A percentile compares a stretch with the other conserved stretches of the same genome.
These are phyloP conservation scores for Pandemis heparana DNA, from an alignment of 2,888 invertebrate genomes.

Conservation along the genomic window DNA sequence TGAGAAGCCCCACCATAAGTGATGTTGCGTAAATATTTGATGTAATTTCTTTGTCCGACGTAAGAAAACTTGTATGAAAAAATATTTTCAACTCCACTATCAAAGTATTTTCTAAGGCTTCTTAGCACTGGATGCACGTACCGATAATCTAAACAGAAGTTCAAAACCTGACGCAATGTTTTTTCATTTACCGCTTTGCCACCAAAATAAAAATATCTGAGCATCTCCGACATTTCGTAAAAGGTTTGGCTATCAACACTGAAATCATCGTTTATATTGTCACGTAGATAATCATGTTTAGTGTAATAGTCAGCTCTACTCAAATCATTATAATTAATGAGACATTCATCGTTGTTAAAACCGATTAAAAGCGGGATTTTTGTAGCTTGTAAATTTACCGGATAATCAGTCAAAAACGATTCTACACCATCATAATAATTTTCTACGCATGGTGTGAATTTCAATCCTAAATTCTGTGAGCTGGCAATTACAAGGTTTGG, in stretches of 20 bases:
- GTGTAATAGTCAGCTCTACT: not conserved
- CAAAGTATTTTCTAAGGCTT: constrained; percentile 49
- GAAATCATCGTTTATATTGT: constrained; percentile 44
- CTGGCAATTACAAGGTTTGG: constrained; percentile 29
- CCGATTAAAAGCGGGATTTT: constrained; percentile 40
- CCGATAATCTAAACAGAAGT: constrained; percentile 55
- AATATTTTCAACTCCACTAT: constrained; percentile 48
- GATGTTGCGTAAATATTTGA: constrained; percentile 46
- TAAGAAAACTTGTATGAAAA: constrained; percentile 58
- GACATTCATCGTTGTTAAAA: constrained; percentile 26
- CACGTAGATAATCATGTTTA: constrained; percentile 29
- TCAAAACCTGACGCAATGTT: constrained; percentile 42
- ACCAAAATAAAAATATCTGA: constrained; percentile 54
- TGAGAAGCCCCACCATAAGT: constrained; percentile 53
- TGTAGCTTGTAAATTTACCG: constrained; percentile 13
- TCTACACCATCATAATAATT: constrained; percentile 49
- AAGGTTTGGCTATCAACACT: constrained; percentile 45
- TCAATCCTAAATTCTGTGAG: not conserved
- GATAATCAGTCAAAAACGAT: constrained; percentile 24
- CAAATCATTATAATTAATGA: not conserved
- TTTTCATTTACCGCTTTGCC: constrained; percentile 47
- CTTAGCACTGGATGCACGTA: constrained; percentile 54
- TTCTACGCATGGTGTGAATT: constrained; percentile 37
- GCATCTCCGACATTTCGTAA: constrained; percentile 45
- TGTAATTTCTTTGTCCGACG: constrained; percentile 51